A percentile compares a stretch with the other conserved stretches of the same genome.
Evolutionary conservation across 2,113 vertebrate genomes (phyloP).

Genomic region (Sphyrna mokarran): DNA sequence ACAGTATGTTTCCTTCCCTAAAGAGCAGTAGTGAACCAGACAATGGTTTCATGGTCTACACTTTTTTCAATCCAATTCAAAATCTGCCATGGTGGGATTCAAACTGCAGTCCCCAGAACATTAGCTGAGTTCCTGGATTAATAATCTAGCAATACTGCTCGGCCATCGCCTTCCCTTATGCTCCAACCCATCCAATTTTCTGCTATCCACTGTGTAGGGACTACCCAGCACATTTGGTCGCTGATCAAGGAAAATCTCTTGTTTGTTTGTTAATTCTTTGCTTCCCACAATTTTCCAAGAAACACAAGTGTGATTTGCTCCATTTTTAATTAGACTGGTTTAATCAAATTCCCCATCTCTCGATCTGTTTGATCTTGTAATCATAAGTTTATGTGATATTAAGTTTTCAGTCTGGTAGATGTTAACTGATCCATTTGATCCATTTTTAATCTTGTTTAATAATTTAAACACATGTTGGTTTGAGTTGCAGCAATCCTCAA

Average conservation of each 20-base stretch:
- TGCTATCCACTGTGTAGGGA: not conserved
- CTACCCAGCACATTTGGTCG: not conserved
- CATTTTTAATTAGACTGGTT: not conserved
- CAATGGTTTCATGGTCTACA: too few species aligned
- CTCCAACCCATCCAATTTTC: not conserved
- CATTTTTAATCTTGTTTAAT: not conserved
- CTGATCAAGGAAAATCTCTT: not conserved
- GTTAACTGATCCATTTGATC: not conserved
- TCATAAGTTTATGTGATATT: not conserved
- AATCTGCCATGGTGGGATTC: too few species aligned
- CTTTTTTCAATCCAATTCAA: too few species aligned
- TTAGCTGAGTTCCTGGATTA: too few species aligned
- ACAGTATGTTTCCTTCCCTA: too few species aligned
- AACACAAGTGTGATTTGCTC: not conserved
- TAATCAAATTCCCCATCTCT: not conserved
- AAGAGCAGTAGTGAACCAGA: too few species aligned
- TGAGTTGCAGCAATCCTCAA: not conserved
- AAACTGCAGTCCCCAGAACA: too few species aligned
- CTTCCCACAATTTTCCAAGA: not conserved
- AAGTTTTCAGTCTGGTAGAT: not conserved
- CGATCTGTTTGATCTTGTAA: not conserved
- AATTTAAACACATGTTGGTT: not conserved
- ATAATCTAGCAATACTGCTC: too few species aligned
- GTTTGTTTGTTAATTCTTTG: not conserved
- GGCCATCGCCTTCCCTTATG: too few species aligned